Evolutionary conservation across 2,888 invertebrate genomes (phyloP), one percentile per base, ranked within the genome.

Genomic region (Drosophila silvestris): DNA sequence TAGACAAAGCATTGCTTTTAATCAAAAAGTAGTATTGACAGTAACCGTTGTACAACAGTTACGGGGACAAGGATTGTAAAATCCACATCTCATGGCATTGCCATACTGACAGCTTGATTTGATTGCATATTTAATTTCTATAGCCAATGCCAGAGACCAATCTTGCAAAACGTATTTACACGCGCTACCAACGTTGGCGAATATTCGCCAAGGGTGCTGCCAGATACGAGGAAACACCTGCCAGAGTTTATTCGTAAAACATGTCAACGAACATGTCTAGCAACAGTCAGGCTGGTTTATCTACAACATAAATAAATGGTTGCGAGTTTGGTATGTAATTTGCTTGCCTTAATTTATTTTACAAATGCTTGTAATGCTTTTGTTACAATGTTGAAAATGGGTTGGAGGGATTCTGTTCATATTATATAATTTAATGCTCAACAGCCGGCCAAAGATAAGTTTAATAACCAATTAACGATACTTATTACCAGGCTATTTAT

Each of bases 401-500:
- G 16, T 14, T 37, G 51, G 26, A 39, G 51, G 47, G 32, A 30
- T 19, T 16, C n/a, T 51, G 22, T 19, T 22, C 44, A 50, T 22
- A 35, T 44, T 44, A 22, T 44, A 12, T 44, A 57, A 44, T 39
- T 56, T 73, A 72, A 73, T 57, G 28, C 73, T 33, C 26, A 19
- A 47, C 73, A 73, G 52, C 52, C 73, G 60, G 57, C 60, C 44
- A 53, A 64, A 41, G 39, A 65, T 39, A 47, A 53, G 47, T 58
- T 57, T 62, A 74, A 74, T 66, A 74, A 58, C 67, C 74, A 74
- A 74, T 67, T 74, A 74, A 35, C 47, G 39, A 35, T 68, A 51
- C 33, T 65, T 59, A 51, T 59, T 10, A 59, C 32, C 47, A 32
- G 30, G 47, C 58, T 9, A 39, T 32, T 41, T 50, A 37, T 4